Evolutionary conservation across 2,888 invertebrate genomes (phyloP), one percentile per base, ranked within the genome.

Genomic region (Agrotis clavis): DNA sequence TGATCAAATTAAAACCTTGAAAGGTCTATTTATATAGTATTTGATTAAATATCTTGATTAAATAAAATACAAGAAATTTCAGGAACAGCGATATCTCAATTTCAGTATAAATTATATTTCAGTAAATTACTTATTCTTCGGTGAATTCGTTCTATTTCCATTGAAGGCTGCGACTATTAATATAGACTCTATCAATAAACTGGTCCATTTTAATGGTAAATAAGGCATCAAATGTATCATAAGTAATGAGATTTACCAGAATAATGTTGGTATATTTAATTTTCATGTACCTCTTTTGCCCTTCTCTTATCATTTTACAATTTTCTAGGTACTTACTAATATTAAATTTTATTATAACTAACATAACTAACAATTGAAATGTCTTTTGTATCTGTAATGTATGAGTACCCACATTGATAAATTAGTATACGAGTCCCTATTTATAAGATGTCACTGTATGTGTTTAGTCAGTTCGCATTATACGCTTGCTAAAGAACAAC

Each of bases 141-240:
- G 21, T 35, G 35, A 35, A 18, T 50, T 30, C 54, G 6, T 16
- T 47, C 18, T 73, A 57, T 73, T 53, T 60, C n/a, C 9, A 30
- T 21, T 18, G 35, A 65, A 41, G 19, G 53, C 18, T 13, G 9
- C 6, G 13, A 19, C 13, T 16, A 13, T 25, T 41, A 70, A 61
- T 48, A 64, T 48, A 64, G 14, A 51, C n/a, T 5, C 13, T 56
- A n/a, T 47, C 50, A 45, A 41, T 51, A 76, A 60, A 50, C 41
- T 13, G 16, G 53, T 61, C 4, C 13, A 48, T 25, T 71, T 56
- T 51, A n/a, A 48, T 9, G 50, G 18, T 47, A 59, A 6, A 16
- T 48, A 25, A 45, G n/a, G 48, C 30, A 21, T 61, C 45, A n/a
- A 64, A 45, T 14, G 21, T 11, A 60, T 30, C 14, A 4, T 54